Evolutionary conservation across 1,140 invertebrate species (phyloP).

Genomic region (Apolygus lucorum): DNA sequence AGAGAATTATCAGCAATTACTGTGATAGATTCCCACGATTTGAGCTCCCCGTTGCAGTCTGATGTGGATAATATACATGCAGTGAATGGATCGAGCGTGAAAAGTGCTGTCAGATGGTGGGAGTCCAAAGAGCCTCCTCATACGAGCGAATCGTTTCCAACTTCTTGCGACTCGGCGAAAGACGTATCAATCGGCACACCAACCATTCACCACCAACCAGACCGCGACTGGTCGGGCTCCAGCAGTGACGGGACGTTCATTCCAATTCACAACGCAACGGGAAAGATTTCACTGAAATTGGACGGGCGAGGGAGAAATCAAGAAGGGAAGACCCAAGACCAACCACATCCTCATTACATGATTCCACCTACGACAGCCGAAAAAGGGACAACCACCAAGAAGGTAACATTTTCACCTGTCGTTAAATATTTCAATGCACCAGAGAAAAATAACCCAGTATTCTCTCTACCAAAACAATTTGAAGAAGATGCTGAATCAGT

Average conservation of each 20-base stretch:
- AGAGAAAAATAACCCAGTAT: background rate
- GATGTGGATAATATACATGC: background rate
- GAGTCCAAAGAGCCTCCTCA: background rate
- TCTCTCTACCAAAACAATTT: no score
- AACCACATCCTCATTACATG: background rate
- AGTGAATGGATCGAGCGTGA: no score
- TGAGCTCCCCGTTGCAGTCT: background rate
- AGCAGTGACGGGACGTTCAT: background rate
- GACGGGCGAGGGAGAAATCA: no score
- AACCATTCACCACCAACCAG: no score
- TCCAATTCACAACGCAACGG: background rate
- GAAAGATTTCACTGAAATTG: no score
- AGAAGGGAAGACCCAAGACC: background rate
- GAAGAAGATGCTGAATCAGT: no score
- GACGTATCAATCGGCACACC: no score
- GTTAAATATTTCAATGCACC: background rate
- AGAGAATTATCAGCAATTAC: background rate
- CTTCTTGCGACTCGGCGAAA: background rate
- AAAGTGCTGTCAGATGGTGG: background rate
- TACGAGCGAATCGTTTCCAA: background rate
- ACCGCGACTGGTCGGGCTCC: no score
- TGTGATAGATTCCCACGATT: background rate
- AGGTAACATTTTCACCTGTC: background rate
- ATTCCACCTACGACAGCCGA: no score
- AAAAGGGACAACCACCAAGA: background rate